A percentile compares a stretch with the other conserved stretches of the same genome.
Evolutionary conservation across 2,888 invertebrate genomes (phyloP).

Genomic region (Carabus problematicus): DNA sequence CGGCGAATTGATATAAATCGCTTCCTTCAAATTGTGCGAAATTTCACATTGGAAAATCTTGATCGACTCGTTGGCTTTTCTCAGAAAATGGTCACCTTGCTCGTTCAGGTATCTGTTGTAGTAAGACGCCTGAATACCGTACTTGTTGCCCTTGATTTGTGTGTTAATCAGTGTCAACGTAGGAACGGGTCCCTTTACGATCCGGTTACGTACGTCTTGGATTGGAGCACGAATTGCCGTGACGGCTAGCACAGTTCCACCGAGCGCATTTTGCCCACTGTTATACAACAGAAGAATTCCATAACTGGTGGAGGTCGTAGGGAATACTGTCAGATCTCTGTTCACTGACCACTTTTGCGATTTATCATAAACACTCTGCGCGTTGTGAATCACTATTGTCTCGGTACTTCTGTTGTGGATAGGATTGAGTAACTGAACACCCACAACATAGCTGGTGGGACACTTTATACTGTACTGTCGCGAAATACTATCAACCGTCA

Average conservation of each 20-base stretch:
- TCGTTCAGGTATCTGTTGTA: constrained; percentile 90
- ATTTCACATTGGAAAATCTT: constrained; percentile 82
- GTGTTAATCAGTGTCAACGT: constrained; percentile 74
- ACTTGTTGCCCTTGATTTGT: constrained; percentile 80
- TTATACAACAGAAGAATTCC: constrained; percentile 80
- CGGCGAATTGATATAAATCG: constrained; percentile 82
- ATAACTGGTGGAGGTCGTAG: constrained; percentile 85
- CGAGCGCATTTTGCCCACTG: constrained; percentile 80
- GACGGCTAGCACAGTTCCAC: constrained; percentile 81
- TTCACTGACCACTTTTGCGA: constrained; percentile 79
- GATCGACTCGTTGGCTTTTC: constrained; percentile 88
- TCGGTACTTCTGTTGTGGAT: constrained; percentile 89
- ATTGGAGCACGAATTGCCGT: constrained; percentile 76
- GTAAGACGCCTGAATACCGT: constrained; percentile 82
- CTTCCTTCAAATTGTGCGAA: constrained; percentile 80
- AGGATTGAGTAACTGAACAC: constrained; percentile 89
- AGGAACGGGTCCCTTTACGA: constrained; percentile 81
- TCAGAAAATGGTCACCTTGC: constrained; percentile 81
- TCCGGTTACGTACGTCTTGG: constrained; percentile 75
- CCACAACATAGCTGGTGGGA: constrained; percentile 84
- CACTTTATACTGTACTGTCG: constrained; percentile 71
- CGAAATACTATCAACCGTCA: constrained; percentile 63
- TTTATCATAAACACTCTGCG: constrained; percentile 69
- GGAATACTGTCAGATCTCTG: constrained; percentile 88
- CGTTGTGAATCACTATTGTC: constrained; percentile 79